Evolutionary conservation across 2,113 vertebrate genomes (phyloP), one percentile per base, ranked within the genome.

Genomic region (Nanorana parkeri): DNA sequence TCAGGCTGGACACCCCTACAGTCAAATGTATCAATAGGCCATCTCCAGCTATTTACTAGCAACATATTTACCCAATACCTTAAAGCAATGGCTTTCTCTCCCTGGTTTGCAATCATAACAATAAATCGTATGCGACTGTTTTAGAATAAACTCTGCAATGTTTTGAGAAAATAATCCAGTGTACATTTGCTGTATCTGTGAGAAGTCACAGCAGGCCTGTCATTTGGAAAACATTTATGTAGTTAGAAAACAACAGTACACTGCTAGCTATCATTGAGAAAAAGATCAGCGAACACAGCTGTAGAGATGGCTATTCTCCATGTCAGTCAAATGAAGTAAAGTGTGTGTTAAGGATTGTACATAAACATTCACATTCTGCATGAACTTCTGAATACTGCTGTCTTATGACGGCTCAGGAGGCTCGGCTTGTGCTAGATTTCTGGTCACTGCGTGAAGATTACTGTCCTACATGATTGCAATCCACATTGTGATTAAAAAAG

Each of bases 21-120:
- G 17, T 68, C 19, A n/a, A 29, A 41, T 60, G 65, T 72, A 64
- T 63, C 23, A 29, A 5, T 10, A 17, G 47, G 21, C 28, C 63
- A n/a, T 72, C 23, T 28, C 13, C 21, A 20, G 29, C 21, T 60
- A 60, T 51, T 51, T 71, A 69, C 67, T 60, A 47, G 21, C 6
- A 79, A 47, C 54, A 20, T 72, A 71, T 81, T 73, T 81, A 64
- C 56, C 16, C 47, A 73, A 73, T 58, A 81, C 15, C 10, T 16
- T 26, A 64, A 32, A 21, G 19, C 52, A 21, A 20, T 32, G 36
- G 13, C 19, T 67, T 81, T 28, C 19, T 63, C 47, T 71, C 55
- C 26, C 73, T 58, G 64, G 24, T 81, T 81, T 72, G 41, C 56
- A 64, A 29, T 61, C 1, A 72, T 55, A 72, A 81, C 68, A 72